phyloP scores from a whole-genome alignment of 2,797 vertebrate genomes.

The Channa striata region DNA sequence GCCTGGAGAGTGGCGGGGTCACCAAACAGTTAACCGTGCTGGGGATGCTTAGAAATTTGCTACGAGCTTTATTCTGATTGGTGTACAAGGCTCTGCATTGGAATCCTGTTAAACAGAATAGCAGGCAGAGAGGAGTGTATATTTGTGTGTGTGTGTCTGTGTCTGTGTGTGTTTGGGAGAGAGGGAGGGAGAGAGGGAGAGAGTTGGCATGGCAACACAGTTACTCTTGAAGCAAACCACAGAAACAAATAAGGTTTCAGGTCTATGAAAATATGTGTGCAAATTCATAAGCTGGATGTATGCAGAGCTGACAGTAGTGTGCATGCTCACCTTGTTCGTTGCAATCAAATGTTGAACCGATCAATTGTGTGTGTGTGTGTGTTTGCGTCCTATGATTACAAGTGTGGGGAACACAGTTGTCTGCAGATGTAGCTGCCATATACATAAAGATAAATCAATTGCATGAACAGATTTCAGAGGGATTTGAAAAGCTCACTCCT shows the following conservation, averaged over 20 bases:
- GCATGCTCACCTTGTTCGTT: constrained; percentile 46
- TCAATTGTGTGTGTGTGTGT: constrained; percentile 26
- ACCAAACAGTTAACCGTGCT: constrained; percentile 73
- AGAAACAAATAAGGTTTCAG: constrained; percentile 75
- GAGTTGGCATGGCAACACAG: constrained; percentile 83
- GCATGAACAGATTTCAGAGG: constrained; percentile 61
- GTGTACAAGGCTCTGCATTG: constrained; percentile 79
- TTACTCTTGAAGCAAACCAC: constrained; percentile 74
- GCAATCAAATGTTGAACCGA: constrained; percentile 44
- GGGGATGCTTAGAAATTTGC: constrained; percentile 69
- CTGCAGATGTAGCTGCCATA: constrained; percentile 58
- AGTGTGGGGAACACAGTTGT: constrained; percentile 48
- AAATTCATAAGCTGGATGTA: constrained; percentile 56
- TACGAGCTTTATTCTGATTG: constrained; percentile 79
- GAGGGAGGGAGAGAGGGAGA: constrained; percentile 34
- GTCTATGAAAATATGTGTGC: constrained; percentile 69
- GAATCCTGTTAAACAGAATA: constrained; percentile 80
- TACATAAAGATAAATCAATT: constrained; percentile 60
- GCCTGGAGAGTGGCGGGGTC: constrained; percentile 54
- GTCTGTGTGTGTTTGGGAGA: constrained; percentile 13
- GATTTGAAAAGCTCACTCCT: constrained; percentile 52
- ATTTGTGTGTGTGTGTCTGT: not conserved
- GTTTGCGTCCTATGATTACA: constrained; percentile 42
- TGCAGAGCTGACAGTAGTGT: constrained; percentile 39
- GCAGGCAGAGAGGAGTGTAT: constrained; percentile 39